Evolutionary conservation across 2,113 vertebrate genomes (phyloP), one percentile per base, ranked within the genome.

Genomic region (Colistium nudipinnis): DNA sequence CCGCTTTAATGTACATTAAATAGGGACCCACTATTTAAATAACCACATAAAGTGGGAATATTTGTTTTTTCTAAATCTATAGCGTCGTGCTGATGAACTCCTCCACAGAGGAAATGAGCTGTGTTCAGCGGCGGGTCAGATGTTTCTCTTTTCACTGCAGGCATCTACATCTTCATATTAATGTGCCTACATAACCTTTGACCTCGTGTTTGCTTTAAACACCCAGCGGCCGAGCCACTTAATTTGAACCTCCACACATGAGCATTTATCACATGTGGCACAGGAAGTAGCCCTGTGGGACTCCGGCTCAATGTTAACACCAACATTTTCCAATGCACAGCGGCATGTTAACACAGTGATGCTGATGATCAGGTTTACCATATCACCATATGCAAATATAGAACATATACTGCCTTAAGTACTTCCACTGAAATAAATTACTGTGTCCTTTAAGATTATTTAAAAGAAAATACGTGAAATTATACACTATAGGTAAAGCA

Each of bases 101-200:
- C 35, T 13, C 13, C 35, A n/a, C n/a, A n/a, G n/a, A n/a, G 12
- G 35, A 38, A 38, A 3, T 38, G 7, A 38, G 41, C n/a, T 13
- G 38, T 39, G 2, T 62, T 53, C 13, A 65, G 20, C 49, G 47
- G 81, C 14, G 66, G 77, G 63, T 83, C 74, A 65, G 47, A 70
- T 17, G 51, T 51, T 39, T 43, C 74, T 71, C 59, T 47, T 45
- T 65, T 48, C 57, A 28, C 71, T 71, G 33, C 39, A 69, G 62
- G 67, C 54, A 7, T n/a, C 33, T 41, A 27, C 55, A 44, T 52
- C 71, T 76, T 70, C 48, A 44, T 28, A 73, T 73, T 66, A 74
- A 76, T 68, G 53, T 62, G 71, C 52, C 79, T 64, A 64, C 61
- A 76, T 75, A 69, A 62, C 83, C 70, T 35, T 73, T 76, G 61